Evolutionary conservation across 2,888 invertebrate species (phyloP).

Genomic region (Lasioglossum villosulum): DNA sequence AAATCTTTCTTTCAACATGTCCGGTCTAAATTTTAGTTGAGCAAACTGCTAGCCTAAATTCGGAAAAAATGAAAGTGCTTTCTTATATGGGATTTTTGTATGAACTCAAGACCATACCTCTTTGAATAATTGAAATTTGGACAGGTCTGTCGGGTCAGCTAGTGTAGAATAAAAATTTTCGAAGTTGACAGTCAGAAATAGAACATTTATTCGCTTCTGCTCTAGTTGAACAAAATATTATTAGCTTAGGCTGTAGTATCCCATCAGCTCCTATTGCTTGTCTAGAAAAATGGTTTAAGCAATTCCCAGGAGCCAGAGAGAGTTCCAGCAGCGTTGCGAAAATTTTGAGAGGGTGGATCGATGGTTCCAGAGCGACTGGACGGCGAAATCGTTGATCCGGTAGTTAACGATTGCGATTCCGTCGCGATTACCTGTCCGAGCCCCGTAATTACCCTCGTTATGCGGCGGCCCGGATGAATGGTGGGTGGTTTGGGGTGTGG

Average conservation of each 20-base stretch:
- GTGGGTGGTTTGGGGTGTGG: conserved; percentile 11
- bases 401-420: background rate
- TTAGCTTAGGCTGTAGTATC: too few species aligned
- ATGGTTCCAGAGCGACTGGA: background rate
- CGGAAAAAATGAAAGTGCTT: too few species aligned
- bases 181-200: too few species aligned
- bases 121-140: too few species aligned
- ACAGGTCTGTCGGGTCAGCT: too few species aligned
- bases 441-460: conserved; percentile 46
- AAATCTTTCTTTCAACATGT: background rate
- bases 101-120: too few species aligned
- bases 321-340: background rate
- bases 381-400: background rate
- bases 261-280: background rate
- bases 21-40: background rate
- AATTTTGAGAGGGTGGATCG: background rate
- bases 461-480: conserved; percentile 26
- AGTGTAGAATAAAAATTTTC: background rate
- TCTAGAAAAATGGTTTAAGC: background rate
- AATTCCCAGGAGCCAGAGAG: background rate
- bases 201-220: too few species aligned
- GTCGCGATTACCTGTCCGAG: conserved; percentile 27
- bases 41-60: background rate
- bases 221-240: too few species aligned
- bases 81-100: too few species aligned